A percentile compares a stretch with the other conserved stretches of the same genome.
phyloP scores from a whole-genome alignment of 92 coral and sea anemone species.

The Phenganax subtilis region DNA sequence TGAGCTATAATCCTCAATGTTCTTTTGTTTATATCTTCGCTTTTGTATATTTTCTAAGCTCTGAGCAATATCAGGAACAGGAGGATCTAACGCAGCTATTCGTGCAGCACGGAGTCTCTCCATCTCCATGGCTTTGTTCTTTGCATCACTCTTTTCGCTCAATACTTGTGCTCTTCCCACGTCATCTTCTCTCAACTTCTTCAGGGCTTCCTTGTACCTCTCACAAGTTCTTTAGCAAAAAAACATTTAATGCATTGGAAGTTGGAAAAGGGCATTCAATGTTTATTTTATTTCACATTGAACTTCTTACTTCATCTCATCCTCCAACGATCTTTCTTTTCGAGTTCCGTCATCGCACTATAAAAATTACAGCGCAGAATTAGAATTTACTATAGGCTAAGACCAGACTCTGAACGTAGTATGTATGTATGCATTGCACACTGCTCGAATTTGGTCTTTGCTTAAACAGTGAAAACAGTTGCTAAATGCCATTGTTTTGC shows the following conservation, averaged over 20 bases:
- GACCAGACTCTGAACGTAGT: no score
- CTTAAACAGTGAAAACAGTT: no score
- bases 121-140: slow-evolving; percentile 59
- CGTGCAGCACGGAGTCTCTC: slow-evolving; percentile 65
- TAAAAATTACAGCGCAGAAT: neutral
- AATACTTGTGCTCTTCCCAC: neutral
- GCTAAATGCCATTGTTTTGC: no score
- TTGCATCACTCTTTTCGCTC: slow-evolving; percentile 32
- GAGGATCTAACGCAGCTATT: slow-evolving; percentile 63
- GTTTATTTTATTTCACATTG: neutral
- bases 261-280: neutral
- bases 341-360: slow-evolving; percentile 27
- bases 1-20: slow-evolving; percentile 49
- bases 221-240: slow-evolving; percentile 18
- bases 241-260: neutral
- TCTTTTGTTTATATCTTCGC: slow-evolving; percentile 44
- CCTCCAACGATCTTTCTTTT: slow-evolving; percentile 18
- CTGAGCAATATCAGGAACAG: slow-evolving; percentile 45
- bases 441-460: no score
- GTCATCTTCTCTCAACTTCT: slow-evolving; percentile 25
- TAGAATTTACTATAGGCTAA: no score
- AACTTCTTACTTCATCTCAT: slow-evolving; percentile 19
- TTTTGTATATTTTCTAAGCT: slow-evolving; percentile 38
- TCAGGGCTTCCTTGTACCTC: slow-evolving; percentile 27
- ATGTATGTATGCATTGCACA: no score